Conservation (phyloP, 2,888 invertebrate genomes). For the Leistus spinibarbis region DNA sequence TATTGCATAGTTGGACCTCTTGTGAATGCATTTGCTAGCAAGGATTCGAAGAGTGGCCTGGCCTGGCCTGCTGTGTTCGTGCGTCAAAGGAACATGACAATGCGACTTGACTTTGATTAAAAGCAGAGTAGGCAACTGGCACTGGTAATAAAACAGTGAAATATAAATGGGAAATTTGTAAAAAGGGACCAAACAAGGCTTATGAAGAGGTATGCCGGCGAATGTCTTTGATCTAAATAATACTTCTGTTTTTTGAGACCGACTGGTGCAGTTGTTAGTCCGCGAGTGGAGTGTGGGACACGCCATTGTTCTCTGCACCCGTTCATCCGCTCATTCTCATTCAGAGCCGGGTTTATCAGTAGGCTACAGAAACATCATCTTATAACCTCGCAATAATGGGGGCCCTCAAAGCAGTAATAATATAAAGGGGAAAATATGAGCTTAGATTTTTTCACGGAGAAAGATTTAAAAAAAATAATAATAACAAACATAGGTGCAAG, state of each 20-base stretch:
- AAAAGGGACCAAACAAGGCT: neutral
- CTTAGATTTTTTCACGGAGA: too few species aligned
- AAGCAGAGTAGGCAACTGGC: neutral
- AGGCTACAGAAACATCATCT: too few species aligned
- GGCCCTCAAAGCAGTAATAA: too few species aligned
- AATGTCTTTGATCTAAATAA: neutral
- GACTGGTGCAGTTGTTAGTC: too few species aligned
- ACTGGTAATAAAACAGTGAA: neutral
- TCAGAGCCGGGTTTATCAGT: too few species aligned
- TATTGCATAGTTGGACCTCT: neutral
- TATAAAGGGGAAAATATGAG: too few species aligned
- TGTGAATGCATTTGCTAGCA: neutral
- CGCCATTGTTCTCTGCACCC: neutral
- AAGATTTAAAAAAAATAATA: too few species aligned
- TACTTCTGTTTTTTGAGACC: neutral
- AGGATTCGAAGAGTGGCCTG: neutral
- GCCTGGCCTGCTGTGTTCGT: too few species aligned
- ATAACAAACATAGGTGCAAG: too few species aligned
- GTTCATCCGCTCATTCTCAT: neutral
- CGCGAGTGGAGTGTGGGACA: neutral
- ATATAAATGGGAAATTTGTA: neutral
- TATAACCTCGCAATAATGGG: too few species aligned
- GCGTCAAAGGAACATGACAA: neutral
- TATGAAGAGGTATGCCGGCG: neutral
- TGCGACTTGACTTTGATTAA: neutral